These are phyloP conservation scores for Tachystola acroxantha DNA, from an alignment of 2,888 invertebrate species.

Conservation along the genomic window DNA sequence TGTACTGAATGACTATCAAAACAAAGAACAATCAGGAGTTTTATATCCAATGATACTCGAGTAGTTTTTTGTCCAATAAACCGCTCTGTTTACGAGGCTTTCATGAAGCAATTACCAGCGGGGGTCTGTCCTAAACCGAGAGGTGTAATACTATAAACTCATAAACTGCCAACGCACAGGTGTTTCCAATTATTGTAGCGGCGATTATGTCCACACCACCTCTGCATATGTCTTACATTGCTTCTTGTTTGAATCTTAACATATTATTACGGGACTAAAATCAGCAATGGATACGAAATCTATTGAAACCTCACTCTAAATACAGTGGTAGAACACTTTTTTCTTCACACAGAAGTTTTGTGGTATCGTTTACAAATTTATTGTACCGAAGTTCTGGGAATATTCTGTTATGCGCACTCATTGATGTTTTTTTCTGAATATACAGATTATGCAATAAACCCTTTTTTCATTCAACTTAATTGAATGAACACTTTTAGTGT, in stretches of 20 bases:
- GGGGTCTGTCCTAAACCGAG: conserved; percentile 51
- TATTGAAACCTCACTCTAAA: background rate
- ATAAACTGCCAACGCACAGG: conserved; percentile 65
- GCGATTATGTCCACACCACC: conserved; percentile 3
- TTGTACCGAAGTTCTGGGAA: conserved; percentile 62
- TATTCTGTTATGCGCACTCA: conserved; percentile 48
- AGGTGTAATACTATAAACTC: conserved; percentile 71
- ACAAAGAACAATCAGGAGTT: conserved; percentile 19
- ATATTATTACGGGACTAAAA: background rate
- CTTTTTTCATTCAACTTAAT: conserved; percentile 33
- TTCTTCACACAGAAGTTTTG: conserved; percentile 66
- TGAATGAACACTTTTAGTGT: conserved; percentile 11
- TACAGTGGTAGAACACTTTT: conserved; percentile 20
- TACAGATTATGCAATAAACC: conserved; percentile 54
- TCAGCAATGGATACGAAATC: conserved; percentile 24
- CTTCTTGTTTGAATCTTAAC: conserved; percentile 7
- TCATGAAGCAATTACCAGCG: conserved; percentile 68
- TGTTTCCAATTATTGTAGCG: conserved; percentile 32
- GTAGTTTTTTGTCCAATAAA: conserved; percentile 48
- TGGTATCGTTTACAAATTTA: conserved; percentile 73
- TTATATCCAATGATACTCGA: conserved; percentile 44
- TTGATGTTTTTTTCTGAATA: conserved; percentile 51
- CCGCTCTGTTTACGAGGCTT: conserved; percentile 45
- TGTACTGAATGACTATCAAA: no score
- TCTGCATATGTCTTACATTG: conserved; percentile 13